A percentile compares a stretch with the other conserved stretches of the same genome.
Evolutionary conservation across 2,888 invertebrate species (phyloP).

Genomic region (Linnaemya tessellans): DNA sequence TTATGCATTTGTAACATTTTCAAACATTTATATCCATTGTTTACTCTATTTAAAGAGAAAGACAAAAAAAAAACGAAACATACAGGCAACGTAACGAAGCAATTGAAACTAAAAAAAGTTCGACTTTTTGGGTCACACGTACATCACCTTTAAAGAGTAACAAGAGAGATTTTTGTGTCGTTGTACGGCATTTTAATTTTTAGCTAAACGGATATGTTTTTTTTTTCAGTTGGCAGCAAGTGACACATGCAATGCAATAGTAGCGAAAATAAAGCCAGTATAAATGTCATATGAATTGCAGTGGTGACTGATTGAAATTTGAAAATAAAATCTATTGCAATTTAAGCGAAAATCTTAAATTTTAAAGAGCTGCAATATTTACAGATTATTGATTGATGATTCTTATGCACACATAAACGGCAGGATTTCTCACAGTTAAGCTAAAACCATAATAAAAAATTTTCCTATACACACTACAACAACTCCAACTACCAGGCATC

Average conservation of each 20-base stretch:
- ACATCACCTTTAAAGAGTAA: conserved; percentile 34
- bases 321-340: background rate
- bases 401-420: background rate
- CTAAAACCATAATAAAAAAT: too few species aligned
- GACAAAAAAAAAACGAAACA: background rate
- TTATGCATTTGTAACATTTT: background rate
- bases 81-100: conserved; percentile 9
- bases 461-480: too few species aligned
- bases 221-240: conserved; percentile 36
- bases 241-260: conserved; percentile 26
- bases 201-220: conserved; percentile 23
- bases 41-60: conserved; percentile 17
- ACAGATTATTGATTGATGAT: background rate
- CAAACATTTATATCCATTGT: conserved; percentile 14
- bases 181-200: conserved; percentile 17
- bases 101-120: background rate
- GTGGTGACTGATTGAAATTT: background rate
- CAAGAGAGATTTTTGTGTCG: conserved; percentile 37
- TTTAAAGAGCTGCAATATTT: background rate
- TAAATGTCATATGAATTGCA: conserved; percentile 1
- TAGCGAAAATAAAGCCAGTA: background rate
- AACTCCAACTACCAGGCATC: too few species aligned
- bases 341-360: background rate
- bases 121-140: conserved; percentile 57
- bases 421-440: too few species aligned